phyloP scores from a whole-genome alignment of 2,888 invertebrate species.

The Hydrotaea diabolus region DNA sequence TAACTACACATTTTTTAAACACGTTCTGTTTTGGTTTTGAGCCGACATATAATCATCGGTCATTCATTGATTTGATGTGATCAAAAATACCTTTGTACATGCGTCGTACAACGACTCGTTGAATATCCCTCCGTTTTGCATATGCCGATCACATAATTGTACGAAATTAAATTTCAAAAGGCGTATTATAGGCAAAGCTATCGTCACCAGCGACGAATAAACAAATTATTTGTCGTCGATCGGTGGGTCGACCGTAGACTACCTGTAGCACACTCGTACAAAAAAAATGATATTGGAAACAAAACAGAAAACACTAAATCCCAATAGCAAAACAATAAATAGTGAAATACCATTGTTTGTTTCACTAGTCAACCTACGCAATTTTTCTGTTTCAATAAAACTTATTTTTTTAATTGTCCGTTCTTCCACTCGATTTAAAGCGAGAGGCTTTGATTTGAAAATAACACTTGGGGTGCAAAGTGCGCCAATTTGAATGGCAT shows the following conservation, averaged over 20 bases:
- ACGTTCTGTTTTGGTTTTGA: conserved; percentile 3
- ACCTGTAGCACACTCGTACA: neutral
- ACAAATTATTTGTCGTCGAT: conserved; percentile 5
- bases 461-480: no score
- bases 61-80: conserved; percentile 42
- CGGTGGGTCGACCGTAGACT: neutral
- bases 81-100: conserved; percentile 10
- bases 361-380: conserved; percentile 8
- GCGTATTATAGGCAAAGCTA: conserved; percentile 51
- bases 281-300: neutral
- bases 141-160: conserved; percentile 54
- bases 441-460: no score
- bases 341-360: no score
- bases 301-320: neutral
- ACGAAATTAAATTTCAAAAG: conserved; percentile 59
- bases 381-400: neutral
- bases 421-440: no score
- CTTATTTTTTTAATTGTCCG: no score
- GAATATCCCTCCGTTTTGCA: conserved; percentile 49
- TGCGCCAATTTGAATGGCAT: no score
- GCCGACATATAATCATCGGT: conserved; percentile 30
- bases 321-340: neutral
- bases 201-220: conserved; percentile 26
- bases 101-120: conserved; percentile 18
- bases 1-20: neutral